Evolutionary conservation across 2,113 vertebrate genomes (phyloP).

Genomic region (Syngnathoides biaculeatus): DNA sequence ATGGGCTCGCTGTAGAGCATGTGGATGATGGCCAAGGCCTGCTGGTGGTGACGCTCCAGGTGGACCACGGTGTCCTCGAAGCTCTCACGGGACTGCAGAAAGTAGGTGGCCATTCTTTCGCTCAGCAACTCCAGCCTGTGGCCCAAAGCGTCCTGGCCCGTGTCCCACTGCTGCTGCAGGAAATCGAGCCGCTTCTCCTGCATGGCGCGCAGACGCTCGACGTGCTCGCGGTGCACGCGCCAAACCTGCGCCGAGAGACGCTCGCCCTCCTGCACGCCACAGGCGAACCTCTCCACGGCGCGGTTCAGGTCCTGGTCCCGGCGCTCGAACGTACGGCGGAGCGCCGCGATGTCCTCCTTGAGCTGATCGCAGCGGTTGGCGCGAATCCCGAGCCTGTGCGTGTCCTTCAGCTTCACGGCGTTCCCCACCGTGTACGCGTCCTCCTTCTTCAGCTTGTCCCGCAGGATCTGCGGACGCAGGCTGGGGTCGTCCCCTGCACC

Average conservation of each 20-base stretch:
- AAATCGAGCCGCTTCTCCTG: constrained; percentile 1
- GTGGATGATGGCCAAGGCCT: not conserved
- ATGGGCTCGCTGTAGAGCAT: constrained; percentile 9
- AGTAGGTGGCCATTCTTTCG: not conserved
- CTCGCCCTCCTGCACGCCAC: not conserved
- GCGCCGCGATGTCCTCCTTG: not conserved
- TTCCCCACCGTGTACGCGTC: not conserved
- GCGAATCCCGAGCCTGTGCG: not conserved
- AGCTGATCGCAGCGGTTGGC: not conserved
- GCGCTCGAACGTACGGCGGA: constrained; percentile 4
- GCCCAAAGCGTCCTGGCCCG: not conserved
- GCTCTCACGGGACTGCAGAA: not conserved
- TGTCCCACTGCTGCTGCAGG: constrained; percentile 3
- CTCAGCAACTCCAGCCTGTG: not conserved
- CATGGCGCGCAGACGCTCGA: not conserved
- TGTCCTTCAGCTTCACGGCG: not conserved
- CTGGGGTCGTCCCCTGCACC: not conserved
- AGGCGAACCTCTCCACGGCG: not conserved
- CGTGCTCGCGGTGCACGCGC: not conserved
- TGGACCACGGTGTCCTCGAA: not conserved
- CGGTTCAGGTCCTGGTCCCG: constrained; percentile 1
- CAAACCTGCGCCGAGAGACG: not conserved
- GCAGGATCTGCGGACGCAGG: not conserved
- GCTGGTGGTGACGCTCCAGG: constrained; percentile 5
- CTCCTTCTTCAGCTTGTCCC: constrained; percentile 6